Base-by-base conservation (phyloP, 2,888 invertebrate genomes). In the Drosophila cognata region DNA sequence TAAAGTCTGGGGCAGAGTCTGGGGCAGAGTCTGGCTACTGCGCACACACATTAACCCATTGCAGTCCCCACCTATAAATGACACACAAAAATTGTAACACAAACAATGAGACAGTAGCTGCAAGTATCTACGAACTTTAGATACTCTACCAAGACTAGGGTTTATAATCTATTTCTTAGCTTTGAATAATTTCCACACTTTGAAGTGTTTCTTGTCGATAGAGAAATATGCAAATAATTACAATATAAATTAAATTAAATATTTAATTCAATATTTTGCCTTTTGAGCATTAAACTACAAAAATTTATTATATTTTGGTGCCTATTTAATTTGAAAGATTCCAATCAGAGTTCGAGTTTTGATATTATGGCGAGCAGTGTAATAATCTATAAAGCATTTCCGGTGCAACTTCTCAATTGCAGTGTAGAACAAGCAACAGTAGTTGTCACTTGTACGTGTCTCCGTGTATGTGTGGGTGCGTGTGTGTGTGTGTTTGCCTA, bases 31-130 rank as follows among this genome's bases (percentile, higher is more conserved):
- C 62, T 21, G 50, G 11, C 78, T 84, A 71, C 78, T 74, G 82
- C 74, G 46, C 75, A 83, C 80, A 81, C 69, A 82, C 60, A 79
- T 80, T 83, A 86, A 77, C 86, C 84, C 77, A 57, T 70, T 79
- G 74, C 69, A 61, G 55, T 46, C 74, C 70, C 89, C 85, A 63
- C 74, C 83, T 64, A 77, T 88, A 77, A 86, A 71, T 85, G 88
- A 85, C 89, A 90, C 70, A 89, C 90, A 79, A 89, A 85, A 85
- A 88, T 85, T 88, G 86, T 85, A 89, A 82, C 90, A 86, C 70
- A 81, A 81, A 77, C 74, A 83, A 69, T 33, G 33, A 50, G 25
- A 10, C 46, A n/a, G 1, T 51, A 29, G 33, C 13, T 7, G 6
- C 2, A 0, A 5, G 10, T 8, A 3, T 6, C 4, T 1, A 31